Evolutionary conservation across 2,113 vertebrate genomes (phyloP).

Genomic region (Butastur rufipennis): DNA sequence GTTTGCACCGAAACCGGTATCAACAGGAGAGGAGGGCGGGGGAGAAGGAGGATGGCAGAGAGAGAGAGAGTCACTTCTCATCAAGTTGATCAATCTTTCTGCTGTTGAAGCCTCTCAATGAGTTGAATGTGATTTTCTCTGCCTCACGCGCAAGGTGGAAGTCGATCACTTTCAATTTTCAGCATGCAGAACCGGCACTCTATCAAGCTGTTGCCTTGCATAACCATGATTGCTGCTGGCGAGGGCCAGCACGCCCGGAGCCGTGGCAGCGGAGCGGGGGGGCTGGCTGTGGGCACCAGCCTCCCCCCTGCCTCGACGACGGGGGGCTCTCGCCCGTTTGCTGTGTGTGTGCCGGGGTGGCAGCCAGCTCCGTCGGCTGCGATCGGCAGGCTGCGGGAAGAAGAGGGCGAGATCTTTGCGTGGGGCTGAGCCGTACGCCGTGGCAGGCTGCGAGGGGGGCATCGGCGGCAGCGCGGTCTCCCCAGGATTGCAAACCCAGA

Average conservation of each 20-base stretch:
- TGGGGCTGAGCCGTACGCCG: neutral
- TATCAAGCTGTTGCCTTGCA: conserved; percentile 43
- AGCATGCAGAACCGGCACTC: conserved; percentile 29
- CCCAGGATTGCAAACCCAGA: neutral
- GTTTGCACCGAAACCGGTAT: neutral
- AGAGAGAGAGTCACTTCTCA: conserved; percentile 43
- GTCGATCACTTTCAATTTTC: conserved; percentile 68
- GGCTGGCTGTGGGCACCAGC: neutral
- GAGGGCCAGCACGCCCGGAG: neutral
- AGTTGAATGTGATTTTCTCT: conserved; percentile 68
- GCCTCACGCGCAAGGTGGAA: conserved; percentile 39
- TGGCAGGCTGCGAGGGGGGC: neutral
- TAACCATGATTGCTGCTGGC: conserved; percentile 6
- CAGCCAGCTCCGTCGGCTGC: rapidly evolving
- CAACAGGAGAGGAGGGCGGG: neutral
- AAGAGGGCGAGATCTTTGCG: neutral
- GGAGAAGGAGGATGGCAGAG: neutral
- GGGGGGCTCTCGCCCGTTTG: neutral
- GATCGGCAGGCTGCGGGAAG: neutral
- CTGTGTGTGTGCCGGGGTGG: neutral
- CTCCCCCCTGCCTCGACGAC: rapidly evolving
- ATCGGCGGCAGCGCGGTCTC: neutral
- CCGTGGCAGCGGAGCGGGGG: neutral
- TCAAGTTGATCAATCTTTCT: conserved; percentile 67
- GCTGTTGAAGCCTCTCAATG: conserved; percentile 62